phyloP scores from a whole-genome alignment of 1,140 invertebrate genomes.

The Pseudoatta argentina region DNA sequence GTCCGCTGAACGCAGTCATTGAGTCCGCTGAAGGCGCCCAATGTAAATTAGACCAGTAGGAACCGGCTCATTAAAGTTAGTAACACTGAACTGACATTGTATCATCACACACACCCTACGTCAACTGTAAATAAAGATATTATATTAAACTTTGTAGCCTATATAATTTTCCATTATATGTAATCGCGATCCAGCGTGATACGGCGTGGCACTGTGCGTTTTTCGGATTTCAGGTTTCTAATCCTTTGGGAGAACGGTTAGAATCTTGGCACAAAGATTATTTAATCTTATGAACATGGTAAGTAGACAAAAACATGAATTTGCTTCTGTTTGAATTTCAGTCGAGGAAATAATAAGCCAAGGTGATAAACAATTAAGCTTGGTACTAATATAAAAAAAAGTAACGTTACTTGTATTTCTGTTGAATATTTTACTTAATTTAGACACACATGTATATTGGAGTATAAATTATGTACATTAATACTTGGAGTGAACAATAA shows the following conservation, averaged over 20 bases:
- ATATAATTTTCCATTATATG: conserved; percentile 10
- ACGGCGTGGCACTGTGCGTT: neutral
- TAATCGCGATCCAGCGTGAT: neutral
- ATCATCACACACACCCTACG: conserved; percentile 38
- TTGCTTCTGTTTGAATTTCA: neutral
- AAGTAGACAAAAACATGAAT: neutral
- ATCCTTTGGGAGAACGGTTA: neutral
- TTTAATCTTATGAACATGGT: conserved; percentile 41
- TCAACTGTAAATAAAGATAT: conserved; percentile 48
- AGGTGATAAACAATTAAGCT: neutral
- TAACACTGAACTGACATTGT: neutral
- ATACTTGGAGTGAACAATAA: neutral
- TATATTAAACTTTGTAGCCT: conserved; percentile 12
- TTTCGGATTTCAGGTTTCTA: neutral
- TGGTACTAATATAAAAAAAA: neutral
- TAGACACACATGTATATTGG: neutral
- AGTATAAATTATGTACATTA: neutral
- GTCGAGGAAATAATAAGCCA: neutral
- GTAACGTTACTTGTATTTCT: neutral
- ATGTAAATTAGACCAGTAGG: too few species aligned
- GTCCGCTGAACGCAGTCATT: too few species aligned
- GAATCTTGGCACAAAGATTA: conserved; percentile 24
- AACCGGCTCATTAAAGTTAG: too few species aligned
- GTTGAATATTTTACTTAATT: neutral
- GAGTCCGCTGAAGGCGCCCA: too few species aligned